Base-by-base conservation (phyloP, 2,888 invertebrate species). In the Andrena chrysosceles region DNA sequence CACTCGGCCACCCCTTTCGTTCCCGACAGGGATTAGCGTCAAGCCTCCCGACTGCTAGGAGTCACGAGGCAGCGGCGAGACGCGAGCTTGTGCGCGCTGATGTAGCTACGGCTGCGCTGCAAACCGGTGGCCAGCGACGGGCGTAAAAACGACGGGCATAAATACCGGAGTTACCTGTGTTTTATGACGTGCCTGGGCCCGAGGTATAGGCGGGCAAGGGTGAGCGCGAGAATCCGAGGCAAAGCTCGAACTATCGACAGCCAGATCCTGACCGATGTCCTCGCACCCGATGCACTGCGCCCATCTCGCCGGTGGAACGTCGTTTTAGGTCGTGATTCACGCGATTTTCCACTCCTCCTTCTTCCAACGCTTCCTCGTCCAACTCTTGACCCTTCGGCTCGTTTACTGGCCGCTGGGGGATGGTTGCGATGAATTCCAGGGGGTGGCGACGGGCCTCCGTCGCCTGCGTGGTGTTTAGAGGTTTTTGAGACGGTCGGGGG, bases 151-250 rank as follows among this genome's bases (percentile, higher is more conserved):
- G 90, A 89, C 90, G 92, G 89, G 87, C 92, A 93, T 93, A 93
- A 93, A 94, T 94, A 93, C 92, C 89, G 93, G 93, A 90, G 92
- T 94, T 93, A 93, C 91, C 93, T 91, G 91, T 93, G 93, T 93
- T 94, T 94, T 94, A 93, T 92, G 93, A 91, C 90, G 87, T 73
- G 85, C 83, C 75, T 85, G 84, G 76, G 33, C 66, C 76, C 80
- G 86, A 86, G 85, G 85, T 74, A 78, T 81, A 79, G 81, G 78
- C 79, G 77, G 77, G 78, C 80, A 84, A 59, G 70, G 70, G 84
- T 85, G 86, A 85, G 83, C 86, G 84, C 81, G 89, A 79, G 86
- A 89, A 90, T 91, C 89, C 89, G 88, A 85, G 88, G 88, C 88
- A 88, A 88, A 84, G 85, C 85, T 86, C 86, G 64, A 80, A 83